Conservation (phyloP, 2,888 invertebrate genomes). For the Prosopocoilus inquinatus region DNA sequence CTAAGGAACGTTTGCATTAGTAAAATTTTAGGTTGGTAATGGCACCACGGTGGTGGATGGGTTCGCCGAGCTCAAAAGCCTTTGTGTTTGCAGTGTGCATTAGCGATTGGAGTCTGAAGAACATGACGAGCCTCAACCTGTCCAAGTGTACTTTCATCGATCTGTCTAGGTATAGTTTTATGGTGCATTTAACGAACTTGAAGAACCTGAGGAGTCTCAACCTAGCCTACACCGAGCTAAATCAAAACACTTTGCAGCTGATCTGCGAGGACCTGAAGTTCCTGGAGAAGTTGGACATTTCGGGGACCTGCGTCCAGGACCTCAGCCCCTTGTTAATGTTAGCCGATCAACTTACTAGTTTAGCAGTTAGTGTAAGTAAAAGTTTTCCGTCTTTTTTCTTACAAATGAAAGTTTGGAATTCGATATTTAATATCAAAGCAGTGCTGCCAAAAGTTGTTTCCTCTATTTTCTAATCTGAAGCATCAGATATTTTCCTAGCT, state of each 20-base stretch:
- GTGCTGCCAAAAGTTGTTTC: too few species aligned
- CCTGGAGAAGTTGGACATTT: conserved; percentile 65
- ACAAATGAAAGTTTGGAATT: too few species aligned
- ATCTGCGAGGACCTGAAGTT: conserved; percentile 63
- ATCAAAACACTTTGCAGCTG: conserved; percentile 62
- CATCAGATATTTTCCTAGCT: too few species aligned
- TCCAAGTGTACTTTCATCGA: conserved; percentile 62
- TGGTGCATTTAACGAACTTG: conserved; percentile 60
- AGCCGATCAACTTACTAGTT: conserved; percentile 56
- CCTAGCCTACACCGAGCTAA: conserved; percentile 68
- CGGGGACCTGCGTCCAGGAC: conserved; percentile 62
- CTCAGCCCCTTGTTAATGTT: conserved; percentile 59
- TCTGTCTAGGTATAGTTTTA: conserved; percentile 52
- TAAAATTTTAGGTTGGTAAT: conserved; percentile 26
- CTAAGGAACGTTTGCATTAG: conserved; percentile 44
- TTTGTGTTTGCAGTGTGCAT: conserved; percentile 54
- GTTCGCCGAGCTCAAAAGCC: neutral
- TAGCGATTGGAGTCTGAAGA: conserved; percentile 63
- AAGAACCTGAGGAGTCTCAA: conserved; percentile 60
- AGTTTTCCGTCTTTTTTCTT: too few species aligned
- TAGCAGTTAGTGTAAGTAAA: conserved; percentile 57
- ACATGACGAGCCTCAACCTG: conserved; percentile 61
- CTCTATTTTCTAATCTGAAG: too few species aligned
- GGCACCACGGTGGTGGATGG: neutral
- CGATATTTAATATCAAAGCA: too few species aligned